Evolutionary conservation across 2,888 invertebrate species (phyloP).

Genomic region (Temnothorax ravouxi): DNA sequence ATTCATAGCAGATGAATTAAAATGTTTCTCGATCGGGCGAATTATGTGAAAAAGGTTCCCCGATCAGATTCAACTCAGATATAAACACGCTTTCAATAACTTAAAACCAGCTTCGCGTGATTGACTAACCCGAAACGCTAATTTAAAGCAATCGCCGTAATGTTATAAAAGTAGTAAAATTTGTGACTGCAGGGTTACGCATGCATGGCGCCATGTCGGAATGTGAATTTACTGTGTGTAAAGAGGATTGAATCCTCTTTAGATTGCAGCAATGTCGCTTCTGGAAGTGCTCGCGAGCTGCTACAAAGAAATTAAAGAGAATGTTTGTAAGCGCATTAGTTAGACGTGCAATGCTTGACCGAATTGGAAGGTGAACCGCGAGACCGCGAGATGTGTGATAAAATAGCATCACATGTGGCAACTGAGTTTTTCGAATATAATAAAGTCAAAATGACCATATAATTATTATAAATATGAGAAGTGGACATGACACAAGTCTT

Average conservation of each 20-base stretch:
- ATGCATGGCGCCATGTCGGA: neutral
- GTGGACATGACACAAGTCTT: neutral
- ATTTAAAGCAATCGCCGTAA: slow-evolving; percentile 13
- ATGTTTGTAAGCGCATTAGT: slow-evolving; percentile 23
- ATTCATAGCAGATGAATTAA: slow-evolving; percentile 32
- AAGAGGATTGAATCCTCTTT: slow-evolving; percentile 18
- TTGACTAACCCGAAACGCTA: neutral
- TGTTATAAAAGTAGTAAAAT: slow-evolving; percentile 19
- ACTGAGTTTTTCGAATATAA: slow-evolving; percentile 17
- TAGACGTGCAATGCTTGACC: slow-evolving; percentile 3
- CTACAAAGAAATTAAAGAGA: slow-evolving; percentile 19
- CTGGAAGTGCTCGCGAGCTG: slow-evolving; percentile 15
- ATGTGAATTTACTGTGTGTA: slow-evolving; percentile 8
- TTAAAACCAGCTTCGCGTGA: neutral
- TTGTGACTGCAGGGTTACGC: neutral
- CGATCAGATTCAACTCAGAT: slow-evolving; percentile 21
- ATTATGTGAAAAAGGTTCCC: slow-evolving; percentile 12
- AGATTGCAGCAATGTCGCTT: slow-evolving; percentile 33
- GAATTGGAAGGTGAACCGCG: slow-evolving; percentile 15
- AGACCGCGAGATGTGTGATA: slow-evolving; percentile 24
- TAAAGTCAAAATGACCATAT: slow-evolving; percentile 8
- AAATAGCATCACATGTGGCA: slow-evolving; percentile 11
- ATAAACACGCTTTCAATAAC: neutral
- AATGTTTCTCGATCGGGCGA: slow-evolving; percentile 10
- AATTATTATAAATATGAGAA: slow-evolving; percentile 9